A percentile compares a stretch with the other conserved stretches of the same genome.
Conservation (phyloP, 1,140 invertebrate species). For the Thaumatotibia leucotreta region DNA sequence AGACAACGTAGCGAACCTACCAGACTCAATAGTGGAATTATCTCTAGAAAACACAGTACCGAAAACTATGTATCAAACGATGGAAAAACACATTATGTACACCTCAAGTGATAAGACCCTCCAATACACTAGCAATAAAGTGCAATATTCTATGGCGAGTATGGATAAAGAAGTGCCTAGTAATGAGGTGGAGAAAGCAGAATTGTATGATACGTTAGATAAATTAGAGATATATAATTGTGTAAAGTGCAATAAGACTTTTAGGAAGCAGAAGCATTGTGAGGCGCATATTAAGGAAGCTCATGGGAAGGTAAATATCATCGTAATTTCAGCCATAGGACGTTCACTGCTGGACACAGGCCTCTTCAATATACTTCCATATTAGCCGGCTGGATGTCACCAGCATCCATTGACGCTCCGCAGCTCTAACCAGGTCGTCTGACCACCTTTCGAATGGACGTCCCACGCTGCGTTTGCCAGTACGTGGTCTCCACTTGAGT, state of each 20-base stretch:
- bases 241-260: conserved; percentile 80
- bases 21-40: conserved; percentile 70
- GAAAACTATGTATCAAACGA: conserved; percentile 65
- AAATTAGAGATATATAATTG: conserved; percentile 69
- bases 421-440: too few species aligned
- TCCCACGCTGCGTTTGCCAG: too few species aligned
- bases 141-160: conserved; percentile 55
- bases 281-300: conserved; percentile 79
- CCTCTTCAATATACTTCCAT: too few species aligned
- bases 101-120: conserved; percentile 54
- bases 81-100: conserved; percentile 64
- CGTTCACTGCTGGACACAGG: too few species aligned
- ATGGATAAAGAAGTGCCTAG: conserved; percentile 43
- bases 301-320: conserved; percentile 66
- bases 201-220: conserved; percentile 50
- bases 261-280: conserved; percentile 81
- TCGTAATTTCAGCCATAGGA: not conserved
- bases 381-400: too few species aligned
- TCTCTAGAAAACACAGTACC: conserved; percentile 68
- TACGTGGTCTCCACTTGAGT: too few species aligned
- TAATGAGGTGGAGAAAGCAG: conserved; percentile 35
- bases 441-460: too few species aligned
- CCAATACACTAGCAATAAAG: conserved; percentile 45
- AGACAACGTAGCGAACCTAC: conserved; percentile 62
- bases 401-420: too few species aligned